Evolutionary conservation across 2,113 vertebrate species (phyloP).

Genomic region (Dryoscopus gambensis): DNA sequence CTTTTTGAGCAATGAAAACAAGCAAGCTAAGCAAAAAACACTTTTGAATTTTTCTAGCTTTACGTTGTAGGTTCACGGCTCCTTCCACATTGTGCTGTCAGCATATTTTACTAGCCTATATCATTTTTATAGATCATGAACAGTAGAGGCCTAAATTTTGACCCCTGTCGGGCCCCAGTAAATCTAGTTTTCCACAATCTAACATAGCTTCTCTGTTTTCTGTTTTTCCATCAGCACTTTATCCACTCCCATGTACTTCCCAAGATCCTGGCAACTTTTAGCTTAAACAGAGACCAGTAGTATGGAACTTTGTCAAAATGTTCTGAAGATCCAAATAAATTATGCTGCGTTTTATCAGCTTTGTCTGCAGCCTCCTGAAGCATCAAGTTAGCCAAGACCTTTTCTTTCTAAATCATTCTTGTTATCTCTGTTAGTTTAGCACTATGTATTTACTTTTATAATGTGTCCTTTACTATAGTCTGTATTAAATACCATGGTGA

Average conservation of each 20-base stretch:
- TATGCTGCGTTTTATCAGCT: slow-evolving; percentile 65
- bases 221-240: slow-evolving; percentile 58
- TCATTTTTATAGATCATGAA: slow-evolving; percentile 72
- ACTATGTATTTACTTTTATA: slow-evolving; percentile 64
- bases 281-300: slow-evolving; percentile 65
- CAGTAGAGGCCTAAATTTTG: slow-evolving; percentile 64
- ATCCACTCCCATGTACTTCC: slow-evolving; percentile 58
- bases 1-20: slow-evolving; percentile 40
- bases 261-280: slow-evolving; percentile 54
- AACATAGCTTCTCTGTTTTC: slow-evolving; percentile 53
- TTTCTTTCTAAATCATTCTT: slow-evolving; percentile 67
- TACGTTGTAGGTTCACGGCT: slow-evolving; percentile 37
- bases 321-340: slow-evolving; percentile 69
- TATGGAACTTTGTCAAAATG: slow-evolving; percentile 67
- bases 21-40: slow-evolving; percentile 44
- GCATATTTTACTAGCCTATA: slow-evolving; percentile 65
- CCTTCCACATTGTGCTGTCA: slow-evolving; percentile 58
- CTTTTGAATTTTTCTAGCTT: slow-evolving; percentile 42
- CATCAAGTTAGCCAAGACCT: slow-evolving; percentile 65
- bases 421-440: slow-evolving; percentile 71
- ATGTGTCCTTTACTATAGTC: slow-evolving; percentile 33
- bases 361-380: slow-evolving; percentile 62
- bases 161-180: slow-evolving; percentile 61
- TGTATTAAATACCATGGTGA: slow-evolving; percentile 56
- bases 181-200: slow-evolving; percentile 66